Conservation (phyloP, 2,797 vertebrate species). For the Uromys caudimaculatus region DNA sequence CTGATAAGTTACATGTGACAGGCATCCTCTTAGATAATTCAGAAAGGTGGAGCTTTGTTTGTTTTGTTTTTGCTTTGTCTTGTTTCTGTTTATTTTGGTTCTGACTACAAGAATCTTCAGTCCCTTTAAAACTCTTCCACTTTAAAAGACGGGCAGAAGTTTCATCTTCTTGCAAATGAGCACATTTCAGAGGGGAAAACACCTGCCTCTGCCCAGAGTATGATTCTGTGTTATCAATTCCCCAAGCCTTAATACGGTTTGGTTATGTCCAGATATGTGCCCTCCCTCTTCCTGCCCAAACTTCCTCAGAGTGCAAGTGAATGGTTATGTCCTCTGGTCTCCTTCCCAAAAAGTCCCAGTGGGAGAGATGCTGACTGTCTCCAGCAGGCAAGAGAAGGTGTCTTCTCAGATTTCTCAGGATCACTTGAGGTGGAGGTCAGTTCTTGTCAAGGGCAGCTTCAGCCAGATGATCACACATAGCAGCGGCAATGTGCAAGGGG, state of each 20-base stretch:
- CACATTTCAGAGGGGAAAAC: not conserved
- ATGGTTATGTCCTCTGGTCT: not conserved
- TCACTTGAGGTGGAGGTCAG: constrained; percentile 65
- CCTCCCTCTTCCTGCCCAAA: not conserved
- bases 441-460: not conserved
- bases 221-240: not conserved
- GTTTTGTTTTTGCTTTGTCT: not conserved
- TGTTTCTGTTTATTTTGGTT: not conserved
- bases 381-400: not conserved
- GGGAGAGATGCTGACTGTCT: not conserved
- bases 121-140: not conserved
- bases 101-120: not conserved
- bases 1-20: not conserved
- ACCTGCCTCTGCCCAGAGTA: not conserved
- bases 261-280: not conserved
- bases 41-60: not conserved
- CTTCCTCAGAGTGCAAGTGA: not conserved
- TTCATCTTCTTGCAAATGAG: not conserved
- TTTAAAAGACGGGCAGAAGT: constrained; percentile 1
- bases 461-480: not conserved
- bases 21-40: not conserved
- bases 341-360: not conserved
- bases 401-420: constrained; percentile 62
- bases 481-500: not conserved
- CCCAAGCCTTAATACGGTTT: not conserved